Evolutionary conservation across 1,140 invertebrate species (phyloP).

Genomic region (Phenacoccus solenopsis): DNA sequence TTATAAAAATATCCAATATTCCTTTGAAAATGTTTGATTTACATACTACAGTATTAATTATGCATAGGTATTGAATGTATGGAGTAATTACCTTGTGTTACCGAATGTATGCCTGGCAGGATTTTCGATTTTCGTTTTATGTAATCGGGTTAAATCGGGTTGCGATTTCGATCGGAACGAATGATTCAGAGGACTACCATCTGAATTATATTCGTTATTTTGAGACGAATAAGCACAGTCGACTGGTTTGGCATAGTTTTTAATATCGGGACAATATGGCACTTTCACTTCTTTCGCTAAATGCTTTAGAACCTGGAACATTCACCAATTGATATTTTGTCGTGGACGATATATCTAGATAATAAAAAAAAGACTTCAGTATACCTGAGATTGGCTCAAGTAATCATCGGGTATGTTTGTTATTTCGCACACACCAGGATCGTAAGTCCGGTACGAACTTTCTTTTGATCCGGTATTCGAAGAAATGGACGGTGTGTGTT

Average conservation of each 20-base stretch:
- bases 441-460: constrained; percentile 21
- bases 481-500: neutral
- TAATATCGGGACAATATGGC: constrained; percentile 32
- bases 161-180: constrained; percentile 57
- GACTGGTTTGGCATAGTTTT: neutral
- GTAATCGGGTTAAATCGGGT: constrained; percentile 42
- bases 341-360: neutral
- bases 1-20: too few species aligned
- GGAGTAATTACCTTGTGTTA: constrained; percentile 20
- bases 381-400: constrained; percentile 55
- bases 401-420: constrained; percentile 76
- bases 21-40: too few species aligned
- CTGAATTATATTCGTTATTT: neutral
- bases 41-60: too few species aligned
- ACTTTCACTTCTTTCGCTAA: constrained; percentile 65
- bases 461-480: constrained; percentile 1
- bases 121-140: constrained; percentile 24
- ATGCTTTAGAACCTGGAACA: constrained; percentile 69
- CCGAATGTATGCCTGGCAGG: constrained; percentile 27
- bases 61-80: too few species aligned
- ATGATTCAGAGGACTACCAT: constrained; percentile 13
- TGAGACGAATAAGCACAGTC: neutral
- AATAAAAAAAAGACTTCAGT: constrained; percentile 21
- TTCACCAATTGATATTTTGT: too few species aligned
- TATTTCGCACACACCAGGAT: constrained; percentile 49